Percentiles rank a stretch among this genome's conserved stretches.
phyloP scores from a whole-genome alignment of 2,888 invertebrate species.

The Mystacides longicornis region DNA sequence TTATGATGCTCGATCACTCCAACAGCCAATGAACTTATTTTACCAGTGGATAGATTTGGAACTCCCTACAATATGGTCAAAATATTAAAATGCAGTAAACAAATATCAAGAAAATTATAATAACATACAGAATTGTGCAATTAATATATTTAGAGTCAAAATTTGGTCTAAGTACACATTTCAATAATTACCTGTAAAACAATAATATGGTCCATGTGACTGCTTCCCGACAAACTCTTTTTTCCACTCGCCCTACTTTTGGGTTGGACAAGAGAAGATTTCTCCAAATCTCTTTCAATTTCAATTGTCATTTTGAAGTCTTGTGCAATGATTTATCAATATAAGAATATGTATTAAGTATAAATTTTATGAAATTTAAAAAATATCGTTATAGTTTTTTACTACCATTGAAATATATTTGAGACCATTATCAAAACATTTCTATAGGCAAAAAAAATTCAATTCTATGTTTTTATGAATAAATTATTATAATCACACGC shows the following conservation, averaged over 20 bases:
- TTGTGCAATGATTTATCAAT: too few relatives aligned
- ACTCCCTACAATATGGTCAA: constrained; percentile 12
- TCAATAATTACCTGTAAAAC: constrained; percentile 50
- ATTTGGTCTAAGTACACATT: too few relatives aligned
- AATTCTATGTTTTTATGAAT: too few relatives aligned
- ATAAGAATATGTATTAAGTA: too few relatives aligned
- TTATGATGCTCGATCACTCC: constrained; percentile 24
- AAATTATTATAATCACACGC: too few relatives aligned
- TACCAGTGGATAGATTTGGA: constrained; percentile 17
- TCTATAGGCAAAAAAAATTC: too few relatives aligned
- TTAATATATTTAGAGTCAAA: background rate
- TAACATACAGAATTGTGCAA: background rate
- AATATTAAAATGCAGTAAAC: background rate
- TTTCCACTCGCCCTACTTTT: constrained; percentile 52
- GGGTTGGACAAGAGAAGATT: constrained; percentile 53
- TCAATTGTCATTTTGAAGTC: constrained; percentile 22
- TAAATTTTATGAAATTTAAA: too few relatives aligned
- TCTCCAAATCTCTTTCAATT: constrained; percentile 33
- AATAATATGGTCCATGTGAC: constrained; percentile 57
- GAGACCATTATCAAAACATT: too few relatives aligned
- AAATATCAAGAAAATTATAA: background rate
- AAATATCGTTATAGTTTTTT: too few relatives aligned
- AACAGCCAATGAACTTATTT: constrained; percentile 19
- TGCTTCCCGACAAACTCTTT: constrained; percentile 42
- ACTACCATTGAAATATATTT: too few relatives aligned